Base-by-base conservation (phyloP, 1,140 invertebrate genomes). In the Dinothrombium tinctorium region DNA sequence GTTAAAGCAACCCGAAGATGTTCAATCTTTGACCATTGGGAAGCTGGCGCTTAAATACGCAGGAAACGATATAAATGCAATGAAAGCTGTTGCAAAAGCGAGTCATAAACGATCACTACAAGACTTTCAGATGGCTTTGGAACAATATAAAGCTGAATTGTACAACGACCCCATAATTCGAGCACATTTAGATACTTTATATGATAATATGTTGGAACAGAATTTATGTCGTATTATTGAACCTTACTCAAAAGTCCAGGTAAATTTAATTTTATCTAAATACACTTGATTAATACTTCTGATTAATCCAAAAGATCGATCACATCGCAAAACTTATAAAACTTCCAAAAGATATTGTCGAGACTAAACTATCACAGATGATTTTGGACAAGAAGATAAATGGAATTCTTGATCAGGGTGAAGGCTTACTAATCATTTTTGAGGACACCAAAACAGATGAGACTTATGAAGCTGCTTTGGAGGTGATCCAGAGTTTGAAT, bases 341-440 rank as follows among this genome's bases (percentile, higher is more conserved):
- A 24, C 26, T 50, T 15, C 38, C 44, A 8, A 72, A 82, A 61
- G 67, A 76, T 37, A 73, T 77, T 63, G 89, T 99, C 33, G 94
- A 99, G 58, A 90, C 92, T 61, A 99, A 99, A 62, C 61, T 99
- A 14, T 95, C 90, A 20, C 92, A 99, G 60, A 99, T 99, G 94
- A 98, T 99, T 56, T 63, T 99, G 53, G 94, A 99, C 59, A 87
- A 90, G 49, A 98, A 98, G 59, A 73, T 99, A 47, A 62, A 58
- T 55, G 68, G 90, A 15, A 94, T 95, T 50, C 65, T 98, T 35
- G 90, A 98, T 66, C 94, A 99, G 65, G 90, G 87, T 37, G 82
- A 86, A 61, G 90, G 79, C 45, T 84, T 98, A 11, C 63, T 99
- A 22, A 86, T 98, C 49, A 82, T 99, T 8, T 98, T 94, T 61